phyloP scores from a whole-genome alignment of 2,888 invertebrate genomes.

The Ormia ochracea region DNA sequence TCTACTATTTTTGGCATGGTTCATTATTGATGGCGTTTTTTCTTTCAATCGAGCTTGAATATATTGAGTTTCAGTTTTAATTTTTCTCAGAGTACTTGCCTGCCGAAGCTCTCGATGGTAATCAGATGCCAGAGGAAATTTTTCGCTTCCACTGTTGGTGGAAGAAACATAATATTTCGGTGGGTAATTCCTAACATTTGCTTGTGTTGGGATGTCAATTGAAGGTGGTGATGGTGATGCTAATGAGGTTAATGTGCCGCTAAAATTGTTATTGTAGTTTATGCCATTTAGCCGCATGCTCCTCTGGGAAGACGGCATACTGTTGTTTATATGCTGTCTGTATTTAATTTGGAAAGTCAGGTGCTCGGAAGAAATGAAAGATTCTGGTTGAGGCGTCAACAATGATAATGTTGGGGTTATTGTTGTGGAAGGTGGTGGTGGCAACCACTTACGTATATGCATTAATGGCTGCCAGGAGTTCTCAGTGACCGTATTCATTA shows the following conservation, averaged over 20 bases:
- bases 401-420: background rate
- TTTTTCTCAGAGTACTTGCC: too few species aligned
- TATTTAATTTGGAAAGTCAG: background rate
- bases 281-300: background rate
- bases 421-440: background rate
- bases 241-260: background rate
- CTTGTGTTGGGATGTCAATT: background rate
- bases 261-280: slow-evolving; percentile 16
- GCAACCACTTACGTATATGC: slow-evolving; percentile 7
- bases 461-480: slow-evolving; percentile 40
- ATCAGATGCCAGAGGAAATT: too few species aligned
- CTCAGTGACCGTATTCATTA: background rate
- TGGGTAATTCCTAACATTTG: background rate
- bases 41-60: slow-evolving; percentile 7
- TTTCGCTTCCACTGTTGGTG: too few species aligned
- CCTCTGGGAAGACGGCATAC: background rate
- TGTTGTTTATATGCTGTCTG: background rate
- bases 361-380: background rate
- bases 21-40: background rate
- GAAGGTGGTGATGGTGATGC: background rate
- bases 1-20: background rate
- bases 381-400: background rate
- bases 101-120: too few species aligned
- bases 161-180: background rate
- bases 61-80: background rate